Base-by-base conservation (phyloP, 2,888 invertebrate species). In the Mesorhabditis belari region DNA sequence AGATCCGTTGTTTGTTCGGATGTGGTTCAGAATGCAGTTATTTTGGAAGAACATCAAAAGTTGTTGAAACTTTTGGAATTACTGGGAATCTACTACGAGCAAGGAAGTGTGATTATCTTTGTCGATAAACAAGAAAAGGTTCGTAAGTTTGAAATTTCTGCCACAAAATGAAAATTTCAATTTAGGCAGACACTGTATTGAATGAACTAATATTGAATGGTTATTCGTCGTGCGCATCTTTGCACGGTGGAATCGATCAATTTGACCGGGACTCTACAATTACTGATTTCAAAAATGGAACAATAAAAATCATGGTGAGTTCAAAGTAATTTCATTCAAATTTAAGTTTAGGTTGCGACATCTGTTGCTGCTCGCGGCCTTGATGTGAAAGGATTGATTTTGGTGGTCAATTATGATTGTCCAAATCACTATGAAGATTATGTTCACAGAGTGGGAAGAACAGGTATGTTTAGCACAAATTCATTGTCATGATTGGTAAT, bases 351-450 rank as follows among this genome's bases (percentile, higher is more conserved):
- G 85, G 83, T 96, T 4, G 98, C 98, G 0, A 98, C 98, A 0
- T 96, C 95, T 17, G 96, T 99, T 2, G 96, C 96, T 3, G 96
- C 98, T 0, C 85, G 98, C 60, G 98, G 98, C 0, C 85, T 99
- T n/a, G 98, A 99, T 82, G 96, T 99, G 0, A 96, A 96, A 81
- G 92, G 96, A 76, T 86, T 98, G 58, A 93, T 94, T 77, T 85
- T 98, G 28, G 98, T 99, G 2, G 89, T 99, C 17, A 99, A 99
- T 84, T 98, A 94, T 82, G 96, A 99, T 83, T 95, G 94, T 79
- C 96, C 98, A 0, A 98, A 98, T 83, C 98, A 99, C 83, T 98
- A 98, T 81, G 98, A 99, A 83, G 98, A 99, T 83, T 99, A 99
- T 82, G 96, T 99, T 23, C 98, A 99, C 82, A 88, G 96, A 35